Evolutionary conservation across 2,113 vertebrate genomes (phyloP).

Genomic region (Psittacula cyanocephala): DNA sequence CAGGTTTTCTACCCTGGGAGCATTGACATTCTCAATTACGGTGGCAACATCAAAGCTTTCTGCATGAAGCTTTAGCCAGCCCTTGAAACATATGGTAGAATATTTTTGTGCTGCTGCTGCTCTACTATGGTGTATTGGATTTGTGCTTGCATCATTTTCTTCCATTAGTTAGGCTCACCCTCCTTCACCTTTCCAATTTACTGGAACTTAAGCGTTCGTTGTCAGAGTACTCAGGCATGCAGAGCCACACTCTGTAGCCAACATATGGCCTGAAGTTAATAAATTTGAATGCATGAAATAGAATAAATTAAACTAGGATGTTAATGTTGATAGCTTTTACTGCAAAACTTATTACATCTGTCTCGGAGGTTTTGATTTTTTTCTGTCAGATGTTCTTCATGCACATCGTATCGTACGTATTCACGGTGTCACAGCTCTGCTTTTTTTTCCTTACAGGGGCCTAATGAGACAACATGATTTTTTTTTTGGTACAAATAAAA

Average conservation of each 20-base stretch:
- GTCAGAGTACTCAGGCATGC: constrained; percentile 71
- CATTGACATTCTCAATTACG: constrained; percentile 60
- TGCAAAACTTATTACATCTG: constrained; percentile 41
- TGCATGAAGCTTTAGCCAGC: constrained; percentile 10
- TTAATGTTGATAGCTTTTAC: constrained; percentile 70
- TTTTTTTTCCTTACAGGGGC: background rate
- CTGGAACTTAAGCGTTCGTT: constrained; percentile 69
- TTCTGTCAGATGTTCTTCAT: constrained; percentile 62
- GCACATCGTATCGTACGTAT: constrained; percentile 8
- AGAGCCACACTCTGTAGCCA: constrained; percentile 44
- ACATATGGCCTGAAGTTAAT: constrained; percentile 69
- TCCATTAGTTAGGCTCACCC: constrained; percentile 72
- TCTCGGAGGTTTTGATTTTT: constrained; percentile 55
- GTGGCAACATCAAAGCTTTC: constrained; percentile 56
- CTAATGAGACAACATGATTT: constrained; percentile 44
- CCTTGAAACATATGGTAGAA: constrained; percentile 66
- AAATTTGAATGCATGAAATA: constrained; percentile 71
- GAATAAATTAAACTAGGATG: constrained; percentile 72
- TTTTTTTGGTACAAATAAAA: constrained; percentile 51
- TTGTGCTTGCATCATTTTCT: constrained; percentile 71
- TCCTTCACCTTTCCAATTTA: constrained; percentile 74
- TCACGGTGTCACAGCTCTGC: background rate
- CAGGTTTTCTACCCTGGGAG: constrained; percentile 46
- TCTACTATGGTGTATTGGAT: constrained; percentile 63
- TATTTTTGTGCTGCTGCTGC: constrained; percentile 38